Evolutionary conservation across 2,113 vertebrate genomes (phyloP).

Genomic region (Dendropsophus ebraccatus): DNA sequence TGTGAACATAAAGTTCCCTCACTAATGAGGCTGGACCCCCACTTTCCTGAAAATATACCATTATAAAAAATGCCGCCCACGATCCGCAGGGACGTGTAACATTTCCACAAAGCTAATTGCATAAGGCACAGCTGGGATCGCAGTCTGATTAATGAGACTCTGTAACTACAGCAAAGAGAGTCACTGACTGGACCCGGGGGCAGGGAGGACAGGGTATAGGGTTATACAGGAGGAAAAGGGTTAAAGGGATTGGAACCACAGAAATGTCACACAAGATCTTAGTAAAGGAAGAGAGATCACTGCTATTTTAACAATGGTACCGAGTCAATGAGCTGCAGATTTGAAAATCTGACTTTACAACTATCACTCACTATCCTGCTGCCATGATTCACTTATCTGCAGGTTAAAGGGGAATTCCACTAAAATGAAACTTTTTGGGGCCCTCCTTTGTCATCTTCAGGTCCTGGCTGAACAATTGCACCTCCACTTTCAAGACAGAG

Average conservation of each 20-base stretch:
- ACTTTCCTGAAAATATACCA: constrained; percentile 40
- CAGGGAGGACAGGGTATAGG: background rate
- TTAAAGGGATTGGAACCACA: background rate
- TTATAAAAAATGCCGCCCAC: constrained; percentile 56
- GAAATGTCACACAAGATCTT: background rate
- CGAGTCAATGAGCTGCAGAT: too few species aligned
- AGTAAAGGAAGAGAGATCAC: too few species aligned
- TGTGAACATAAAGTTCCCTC: constrained; percentile 37
- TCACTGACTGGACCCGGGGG: background rate
- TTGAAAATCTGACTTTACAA: too few species aligned
- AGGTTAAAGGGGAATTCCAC: too few species aligned
- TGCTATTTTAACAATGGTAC: too few species aligned
- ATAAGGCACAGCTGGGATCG: constrained; percentile 46
- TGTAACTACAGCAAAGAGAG: constrained; percentile 28
- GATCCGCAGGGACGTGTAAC: constrained; percentile 52
- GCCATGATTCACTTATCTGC: too few species aligned
- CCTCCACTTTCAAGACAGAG: too few species aligned
- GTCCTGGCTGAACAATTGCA: too few species aligned
- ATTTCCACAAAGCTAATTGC: constrained; percentile 59
- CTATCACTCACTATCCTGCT: too few species aligned
- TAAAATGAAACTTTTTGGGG: too few species aligned
- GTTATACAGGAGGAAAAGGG: too few species aligned
- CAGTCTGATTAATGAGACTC: constrained; percentile 49
- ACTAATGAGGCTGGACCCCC: constrained; percentile 44
- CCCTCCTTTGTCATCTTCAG: too few species aligned